Base-by-base conservation (phyloP, 2,797 vertebrate species). In the Malacoctenus gilli region DNA sequence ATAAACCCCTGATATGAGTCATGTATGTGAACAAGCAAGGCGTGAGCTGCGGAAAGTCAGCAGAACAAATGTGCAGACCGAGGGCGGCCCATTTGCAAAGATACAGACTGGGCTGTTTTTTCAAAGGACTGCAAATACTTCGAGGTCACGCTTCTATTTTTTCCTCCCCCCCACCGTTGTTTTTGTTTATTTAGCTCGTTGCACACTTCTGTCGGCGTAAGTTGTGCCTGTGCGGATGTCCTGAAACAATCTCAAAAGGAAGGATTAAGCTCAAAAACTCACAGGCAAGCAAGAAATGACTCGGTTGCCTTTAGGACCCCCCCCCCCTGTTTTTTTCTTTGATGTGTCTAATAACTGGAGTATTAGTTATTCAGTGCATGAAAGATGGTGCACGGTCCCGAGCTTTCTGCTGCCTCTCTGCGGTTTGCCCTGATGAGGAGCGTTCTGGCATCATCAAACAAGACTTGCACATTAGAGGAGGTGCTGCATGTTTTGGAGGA, bases 1-100 rank as follows among this genome's bases (percentile, higher is more conserved):
- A n/a, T n/a, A n/a, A n/a, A n/a, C n/a, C n/a, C n/a, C n/a, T n/a
- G 21, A 37, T 40, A 23, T 71, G 66, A 79, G 56, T 79, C 75
- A 79, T 52, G 64, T 42, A 35, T 36, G 46, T 77, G 64, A 68
- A 50, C 47, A 42, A 55, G 38, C 48, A 52, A 47, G 19, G 48
- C 5, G 1, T 35, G 8, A 59, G 59, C 55, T 68, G 34, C 58
- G 54, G 49, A 42, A 61, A 69, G 46, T 77, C 59, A 68, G 72
- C 67, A 64, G 19, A 25, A 50, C 52, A 71, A 58, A 32, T 59
- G 50, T 51, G 25, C 54, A 79, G 53, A 68, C 36, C 18, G 41
- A 47, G 15, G 28, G 5, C 49, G 54, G 48, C 20, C 54, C 63
- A 30, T 59, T 66, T 76, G 25, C 11, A 66, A 61, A 69, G 52